Base-by-base conservation (phyloP, 2,113 vertebrate species). In the Glareola pratincola region DNA sequence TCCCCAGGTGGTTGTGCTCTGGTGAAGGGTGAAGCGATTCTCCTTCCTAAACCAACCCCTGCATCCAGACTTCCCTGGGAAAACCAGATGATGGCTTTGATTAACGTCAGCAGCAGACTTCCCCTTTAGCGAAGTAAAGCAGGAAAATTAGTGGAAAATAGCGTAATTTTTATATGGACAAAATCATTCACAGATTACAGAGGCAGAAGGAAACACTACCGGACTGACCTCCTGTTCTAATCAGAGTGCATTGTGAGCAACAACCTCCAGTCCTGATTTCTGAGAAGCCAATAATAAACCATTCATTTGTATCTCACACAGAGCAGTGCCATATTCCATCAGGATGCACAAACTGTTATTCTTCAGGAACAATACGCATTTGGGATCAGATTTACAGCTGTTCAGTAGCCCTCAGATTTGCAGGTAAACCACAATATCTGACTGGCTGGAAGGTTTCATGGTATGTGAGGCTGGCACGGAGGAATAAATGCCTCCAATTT, bases 201-300 rank as follows among this genome's bases (percentile, higher is more conserved):
- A 94, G 64, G 30, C n/a, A 85, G 63, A 90, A 92, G 50, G 71
- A 90, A 93, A 85, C 30, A 30, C 78, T 83, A 45, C 81, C 67
- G 45, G 34, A 64, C 63, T 64, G 90, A 90, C 63, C 77, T 66
- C 37, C 43, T 62, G 74, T 60, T 96, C 84, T 94, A 96, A 97
- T 96, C 93, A 96, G 91, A 94, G 82, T 1, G 3, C 67, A 94
- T 96, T 96, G 93, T 96, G 34, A 93, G 71, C 45, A 92, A 23
- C n/a, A 77, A 50, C 57, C 37, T 88, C 72, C 47, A 83, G 41
- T 23, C 43, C 53, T 94, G 92, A 90, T 95, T 97, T 96, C 66
- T 93, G 85, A 89, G 79, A 77, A 85, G 91, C 69, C 39, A 21
- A 15, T 95, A 95, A 94, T 63, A 95, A 90, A 81, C 59, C 34